Evolutionary conservation across 2,113 vertebrate genomes (phyloP).

Genomic region (Notothenia coriiceps): DNA sequence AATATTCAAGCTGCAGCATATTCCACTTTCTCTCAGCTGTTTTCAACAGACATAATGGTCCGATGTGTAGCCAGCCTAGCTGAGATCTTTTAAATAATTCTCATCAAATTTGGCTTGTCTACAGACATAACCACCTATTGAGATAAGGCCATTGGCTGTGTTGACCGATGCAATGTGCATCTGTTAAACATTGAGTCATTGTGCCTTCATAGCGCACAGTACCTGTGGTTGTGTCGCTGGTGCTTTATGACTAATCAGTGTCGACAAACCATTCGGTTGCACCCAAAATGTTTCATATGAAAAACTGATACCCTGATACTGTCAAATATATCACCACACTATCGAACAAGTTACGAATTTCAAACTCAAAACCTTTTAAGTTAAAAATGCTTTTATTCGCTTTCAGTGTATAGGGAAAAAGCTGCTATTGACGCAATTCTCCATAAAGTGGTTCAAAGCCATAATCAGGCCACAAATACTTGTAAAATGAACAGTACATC

Average conservation of each 20-base stretch:
- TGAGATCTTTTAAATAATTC: neutral
- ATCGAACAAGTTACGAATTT: neutral
- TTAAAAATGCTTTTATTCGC: slow-evolving; percentile 41
- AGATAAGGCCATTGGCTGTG: neutral
- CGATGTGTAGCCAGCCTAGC: neutral
- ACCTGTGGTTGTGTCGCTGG: neutral
- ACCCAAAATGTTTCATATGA: neutral
- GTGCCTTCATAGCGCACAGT: neutral
- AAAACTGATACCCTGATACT: neutral
- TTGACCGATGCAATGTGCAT: neutral
- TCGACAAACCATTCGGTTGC: neutral
- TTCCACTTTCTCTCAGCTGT: neutral
- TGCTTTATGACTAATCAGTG: slow-evolving; percentile 20
- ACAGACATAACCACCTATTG: neutral
- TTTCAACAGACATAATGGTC: neutral
- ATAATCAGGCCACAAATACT: slow-evolving; percentile 19
- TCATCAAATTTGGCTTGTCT: neutral
- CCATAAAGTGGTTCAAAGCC: slow-evolving; percentile 41
- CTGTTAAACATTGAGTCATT: neutral
- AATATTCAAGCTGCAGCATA: neutral
- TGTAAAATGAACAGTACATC: slow-evolving; percentile 7
- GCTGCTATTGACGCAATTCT: neutral
- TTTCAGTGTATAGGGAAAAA: neutral
- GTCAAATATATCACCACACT: slow-evolving; percentile 1
- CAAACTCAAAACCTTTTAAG: neutral